Base-by-base conservation (phyloP, 2,888 invertebrate species). In the Gastracanthus pulcherrimus region DNA sequence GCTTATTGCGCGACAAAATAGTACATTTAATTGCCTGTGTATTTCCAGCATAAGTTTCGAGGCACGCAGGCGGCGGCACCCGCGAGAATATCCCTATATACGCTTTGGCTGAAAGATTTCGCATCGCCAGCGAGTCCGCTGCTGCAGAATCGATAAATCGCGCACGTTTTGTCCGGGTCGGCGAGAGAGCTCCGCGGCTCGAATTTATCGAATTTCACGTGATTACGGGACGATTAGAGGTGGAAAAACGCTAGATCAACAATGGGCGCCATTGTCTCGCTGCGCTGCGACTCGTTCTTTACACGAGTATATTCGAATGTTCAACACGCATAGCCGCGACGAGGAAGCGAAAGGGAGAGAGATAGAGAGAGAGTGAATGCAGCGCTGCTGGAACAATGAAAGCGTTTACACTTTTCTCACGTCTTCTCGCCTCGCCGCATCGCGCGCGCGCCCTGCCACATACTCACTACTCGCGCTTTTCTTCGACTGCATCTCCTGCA, bases 321-420 rank as follows among this genome's bases (percentile, higher is more conserved):
- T 60, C 11, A 29, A 51, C 69, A 69, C 41, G 77, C 60, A 67
- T 58, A 58, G 60, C 16, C 9, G 9, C 23, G 3, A 31, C 36
- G 48, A 13, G n/a, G 38, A 36, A 31, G 62, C n/a, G n/a, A n/a
- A n/a, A n/a, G n/a, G n/a, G n/a, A n/a, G n/a, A n/a, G n/a, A n/a
- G n/a, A n/a, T n/a, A n/a, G n/a, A n/a, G n/a, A n/a, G n/a, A n/a
- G n/a, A n/a, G n/a, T n/a, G n/a, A 55, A 70, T 64, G 66, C 51
- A 16, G 36, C 23, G 51, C 16, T n/a, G 45, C 69, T 3, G 48
- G 67, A 72, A 76, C 81, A 81, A 81, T 81, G 77, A 76, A 74
- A 69, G 74, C 77, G 72, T 77, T 77, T 77, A 69, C 81, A 81
- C 81, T 74, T 81, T 77, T 81, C 81, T 81, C 81, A 76, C 71